These are phyloP conservation scores for Cheiracanthium punctorium DNA, from an alignment of 2,888 invertebrate genomes.

Conservation along the genomic window DNA sequence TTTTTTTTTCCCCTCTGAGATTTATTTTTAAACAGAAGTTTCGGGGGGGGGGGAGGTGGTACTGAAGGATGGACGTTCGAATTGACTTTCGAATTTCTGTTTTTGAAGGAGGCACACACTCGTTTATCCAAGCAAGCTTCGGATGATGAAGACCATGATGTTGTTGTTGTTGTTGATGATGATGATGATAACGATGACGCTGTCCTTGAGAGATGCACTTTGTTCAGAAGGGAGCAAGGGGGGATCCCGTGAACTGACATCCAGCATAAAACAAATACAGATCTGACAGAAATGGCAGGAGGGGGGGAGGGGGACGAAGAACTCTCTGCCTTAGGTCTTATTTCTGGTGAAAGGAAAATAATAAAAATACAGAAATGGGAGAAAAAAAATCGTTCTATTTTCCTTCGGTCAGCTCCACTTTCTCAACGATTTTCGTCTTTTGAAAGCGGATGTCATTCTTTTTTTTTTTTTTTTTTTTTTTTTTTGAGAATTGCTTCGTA, in stretches of 20 bases:
- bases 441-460: slow-evolving; percentile 9
- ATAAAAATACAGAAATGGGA: too few relatives aligned
- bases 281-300: neutral
- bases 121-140: slow-evolving; percentile 8
- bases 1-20: neutral
- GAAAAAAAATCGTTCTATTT: too few relatives aligned
- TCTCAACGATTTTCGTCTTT: neutral
- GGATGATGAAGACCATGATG: too few relatives aligned
- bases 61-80: neutral
- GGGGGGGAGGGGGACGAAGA: too few relatives aligned
- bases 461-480: too few relatives aligned
- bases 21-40: too few relatives aligned
- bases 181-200: neutral
- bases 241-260: neutral
- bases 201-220: slow-evolving; percentile 25
- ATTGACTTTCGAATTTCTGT: slow-evolving; percentile 23
- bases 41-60: neutral
- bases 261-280: neutral
- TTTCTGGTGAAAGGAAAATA: neutral
- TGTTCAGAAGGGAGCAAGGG: too few relatives aligned
- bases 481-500: neutral
- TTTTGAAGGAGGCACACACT: slow-evolving; percentile 7
- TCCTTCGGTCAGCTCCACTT: neutral
- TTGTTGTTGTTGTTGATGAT: neutral
- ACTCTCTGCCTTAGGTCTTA: neutral